Base-by-base conservation (phyloP, 2,888 invertebrate species). In the Cremastinae sp. region DNA sequence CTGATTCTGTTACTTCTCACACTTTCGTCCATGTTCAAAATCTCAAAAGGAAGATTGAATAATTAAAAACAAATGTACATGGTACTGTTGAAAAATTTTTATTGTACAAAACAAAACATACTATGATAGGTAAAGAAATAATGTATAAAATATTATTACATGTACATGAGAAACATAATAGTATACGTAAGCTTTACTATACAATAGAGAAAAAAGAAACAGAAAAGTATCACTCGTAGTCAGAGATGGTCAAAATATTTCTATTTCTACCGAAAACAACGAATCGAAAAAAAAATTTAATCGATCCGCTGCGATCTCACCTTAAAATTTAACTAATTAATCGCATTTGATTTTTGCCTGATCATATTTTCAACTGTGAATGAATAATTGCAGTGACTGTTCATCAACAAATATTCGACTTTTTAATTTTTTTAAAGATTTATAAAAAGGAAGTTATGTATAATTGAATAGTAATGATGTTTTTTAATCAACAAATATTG, bases 111-210 rank as follows among this genome's bases (percentile, higher is more conserved):
- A 78, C 74, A 75, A 68, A 80, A 78, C 79, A 74, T 34, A 69
- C 75, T 78, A 74, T 75, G 43, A 74, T 41, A 66, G 56, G 70
- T 34, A 65, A 14, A 62, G 43, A 68, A 12, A 47, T 22, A 28
- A 28, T 28, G 28, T 28, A 58, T 36, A 62, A 53, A 53, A 51
- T 72, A 78, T 64, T 73, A 54, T 80, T 78, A 82, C 76, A 74
- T 79, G 61, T 76, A 58, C 53, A 76, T 66, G 64, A 72, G 38
- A 49, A 43, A 58, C 56, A 68, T 41, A 54, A 56, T 62, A 61
- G 59, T 73, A 79, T 79, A 77, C 77, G 78, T 80, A 80, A 79
- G 74, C 68, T 76, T 79, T 78, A 80, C 79, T 81, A 81, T 82
- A 83, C 82, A 82, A 81, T 81, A 80, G 68, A 74, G 59, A 78